These are phyloP conservation scores for Pseudomyrmex flavicornis DNA, from an alignment of 1,140 invertebrate genomes.

Conservation along the genomic window DNA sequence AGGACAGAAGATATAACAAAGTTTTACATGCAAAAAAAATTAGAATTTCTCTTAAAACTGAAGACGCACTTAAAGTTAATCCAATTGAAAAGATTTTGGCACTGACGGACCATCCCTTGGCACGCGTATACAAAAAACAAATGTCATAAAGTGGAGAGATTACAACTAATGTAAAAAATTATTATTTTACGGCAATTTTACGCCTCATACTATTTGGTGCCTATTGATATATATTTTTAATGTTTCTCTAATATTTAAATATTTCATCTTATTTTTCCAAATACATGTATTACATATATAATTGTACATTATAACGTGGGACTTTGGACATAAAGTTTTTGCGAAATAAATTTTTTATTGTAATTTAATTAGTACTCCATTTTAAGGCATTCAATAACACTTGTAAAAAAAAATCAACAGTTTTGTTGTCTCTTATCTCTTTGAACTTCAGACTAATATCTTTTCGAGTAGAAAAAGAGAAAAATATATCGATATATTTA, in stretches of 20 bases:
- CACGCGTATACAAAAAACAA: conserved; percentile 4
- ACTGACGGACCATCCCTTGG: conserved; percentile 66
- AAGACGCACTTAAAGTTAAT: conserved; percentile 4
- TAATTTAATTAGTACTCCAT: conserved; percentile 63
- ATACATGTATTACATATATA: background rate
- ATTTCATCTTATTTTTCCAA: background rate
- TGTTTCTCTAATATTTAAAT: conserved; percentile 44
- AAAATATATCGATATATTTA: conserved; percentile 2
- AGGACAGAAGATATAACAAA: conserved; percentile 2
- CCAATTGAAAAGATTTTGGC: conserved; percentile 10
- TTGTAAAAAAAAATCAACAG: conserved; percentile 19
- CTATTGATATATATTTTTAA: conserved; percentile 33
- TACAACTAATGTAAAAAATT: conserved; percentile 40
- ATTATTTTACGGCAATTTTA: conserved; percentile 13
- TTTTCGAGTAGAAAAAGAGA: background rate
- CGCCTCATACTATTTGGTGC: background rate
- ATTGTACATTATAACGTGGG: background rate
- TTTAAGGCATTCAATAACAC: conserved; percentile 64
- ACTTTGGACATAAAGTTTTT: conserved; percentile 2
- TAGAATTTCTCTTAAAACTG: background rate
- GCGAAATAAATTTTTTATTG: conserved; percentile 38
- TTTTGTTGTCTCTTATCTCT: conserved; percentile 30
- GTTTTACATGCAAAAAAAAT: conserved; percentile 22
- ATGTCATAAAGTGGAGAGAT: conserved; percentile 70
- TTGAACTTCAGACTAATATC: conserved; percentile 4